phyloP scores from a whole-genome alignment of 1,140 invertebrate genomes.

The Rhagoletis pomonella region DNA sequence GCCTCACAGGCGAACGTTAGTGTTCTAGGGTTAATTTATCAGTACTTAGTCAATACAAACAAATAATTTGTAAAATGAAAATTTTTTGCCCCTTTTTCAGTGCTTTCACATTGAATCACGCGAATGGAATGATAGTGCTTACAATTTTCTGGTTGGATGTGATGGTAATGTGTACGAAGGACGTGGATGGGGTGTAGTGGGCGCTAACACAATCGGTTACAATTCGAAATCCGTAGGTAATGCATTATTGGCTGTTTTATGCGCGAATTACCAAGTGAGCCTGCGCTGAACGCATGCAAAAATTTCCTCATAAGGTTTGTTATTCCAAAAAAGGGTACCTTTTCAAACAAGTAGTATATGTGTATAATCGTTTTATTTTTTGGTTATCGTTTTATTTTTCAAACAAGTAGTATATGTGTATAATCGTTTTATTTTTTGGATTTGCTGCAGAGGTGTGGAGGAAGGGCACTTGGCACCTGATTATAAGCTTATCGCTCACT shows the following conservation, averaged over 20 bases:
- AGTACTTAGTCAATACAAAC: not conserved
- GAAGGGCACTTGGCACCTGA: conserved; percentile 73
- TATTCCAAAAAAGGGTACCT: not conserved
- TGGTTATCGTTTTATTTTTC: no score
- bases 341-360: no score
- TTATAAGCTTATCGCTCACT: conserved; percentile 75
- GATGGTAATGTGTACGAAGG: conserved; percentile 81
- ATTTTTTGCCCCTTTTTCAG: conserved; percentile 25
- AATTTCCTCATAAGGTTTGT: conserved; percentile 67
- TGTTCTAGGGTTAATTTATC: not conserved
- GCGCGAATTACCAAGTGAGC: conserved; percentile 69
- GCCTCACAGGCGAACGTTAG: no score
- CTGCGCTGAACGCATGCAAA: conserved; percentile 69
- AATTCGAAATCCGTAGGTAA: conserved; percentile 80
- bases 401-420: no score
- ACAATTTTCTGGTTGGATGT: conserved; percentile 80
- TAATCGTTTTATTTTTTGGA: not conserved
- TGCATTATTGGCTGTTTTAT: conserved; percentile 79
- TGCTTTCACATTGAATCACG: conserved; percentile 77
- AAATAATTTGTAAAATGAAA: no score
- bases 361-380: not conserved
- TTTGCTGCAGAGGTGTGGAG: conserved; percentile 69
- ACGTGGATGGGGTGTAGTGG: conserved; percentile 80
- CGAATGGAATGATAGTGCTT: conserved; percentile 78
- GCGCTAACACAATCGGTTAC: conserved; percentile 80